Evolutionary conservation across 2,797 vertebrate genomes (phyloP), one percentile per base, ranked within the genome.

Genomic region (Graptemys geographica): DNA sequence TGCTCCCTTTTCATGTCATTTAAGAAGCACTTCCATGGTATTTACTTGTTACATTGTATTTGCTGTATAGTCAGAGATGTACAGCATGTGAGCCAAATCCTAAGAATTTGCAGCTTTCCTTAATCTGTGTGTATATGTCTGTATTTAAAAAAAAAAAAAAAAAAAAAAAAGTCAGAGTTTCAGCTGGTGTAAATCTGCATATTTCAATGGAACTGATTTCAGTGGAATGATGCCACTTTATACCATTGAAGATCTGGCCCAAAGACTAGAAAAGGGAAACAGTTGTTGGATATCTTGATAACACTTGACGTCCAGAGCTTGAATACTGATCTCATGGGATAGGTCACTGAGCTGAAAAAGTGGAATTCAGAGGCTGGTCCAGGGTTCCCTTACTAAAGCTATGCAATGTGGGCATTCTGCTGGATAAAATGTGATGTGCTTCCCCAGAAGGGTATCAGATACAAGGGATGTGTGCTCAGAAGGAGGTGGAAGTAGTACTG

Each of bases 1-100:
- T 89, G 69, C 81, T 94, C 18, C 4, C 74, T 94, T 94, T 81
- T 78, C 23, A n/a, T 94, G 74, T 74, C 9, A 44, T 93, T 78
- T 53, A 37, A 9, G 69, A 25, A 16, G 4, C 3, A 2, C 80
- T 44, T 84, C 3, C 47, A 55, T 49, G 11, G 94, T 65, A 23
- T 84, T 91, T 90, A 11, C 25, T 13, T 69, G 4, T 86, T 90
- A 27, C 1, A 8, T n/a, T 86, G 89, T 23, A 10, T 31, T 21
- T 90, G 49, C 80, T 83, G 27, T 5, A 5, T 78, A 13, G 5
- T 52, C 84, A 23, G 87, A 89, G n/a, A 37, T 47, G 5, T 90
- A 52, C 37, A 56, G 15, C 49, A 37, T 41, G 11, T 80, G 86
- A 23, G 13, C 57, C 80, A 51, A 16, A 81, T n/a, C 19, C 27